Conservation (phyloP, 2,113 vertebrate species). For the Coryphaenoides rupestris region DNA sequence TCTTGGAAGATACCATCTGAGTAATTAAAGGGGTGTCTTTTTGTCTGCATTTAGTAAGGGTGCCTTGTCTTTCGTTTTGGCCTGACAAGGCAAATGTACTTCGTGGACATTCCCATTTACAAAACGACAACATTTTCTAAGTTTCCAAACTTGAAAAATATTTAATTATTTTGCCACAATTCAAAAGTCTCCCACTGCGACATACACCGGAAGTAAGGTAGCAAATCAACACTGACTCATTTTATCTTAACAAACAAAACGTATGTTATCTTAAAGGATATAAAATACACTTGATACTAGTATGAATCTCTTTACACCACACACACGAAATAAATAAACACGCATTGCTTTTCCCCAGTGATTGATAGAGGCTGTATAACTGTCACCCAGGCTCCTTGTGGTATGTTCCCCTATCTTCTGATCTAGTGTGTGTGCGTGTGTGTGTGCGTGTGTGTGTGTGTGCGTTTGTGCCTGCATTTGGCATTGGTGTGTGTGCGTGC, state of each 20-base stretch:
- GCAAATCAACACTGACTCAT: too few species aligned
- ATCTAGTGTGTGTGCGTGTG: constrained; percentile 8
- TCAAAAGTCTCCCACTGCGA: too few species aligned
- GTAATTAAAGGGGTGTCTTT: not conserved
- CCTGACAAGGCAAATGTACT: too few species aligned
- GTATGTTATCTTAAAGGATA: too few species aligned
- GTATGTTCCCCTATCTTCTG: constrained; percentile 33
- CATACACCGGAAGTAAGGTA: too few species aligned
- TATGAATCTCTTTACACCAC: too few species aligned
- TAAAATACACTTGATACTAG: too few species aligned
- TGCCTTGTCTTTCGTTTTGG: not conserved
- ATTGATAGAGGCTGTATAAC: constrained; percentile 61
- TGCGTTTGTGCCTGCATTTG: not conserved
- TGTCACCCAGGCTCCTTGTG: constrained; percentile 43
- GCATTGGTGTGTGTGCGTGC: not conserved
- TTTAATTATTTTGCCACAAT: too few species aligned
- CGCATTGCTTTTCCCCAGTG: constrained; percentile 32
- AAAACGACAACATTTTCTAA: too few species aligned
- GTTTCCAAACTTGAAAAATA: too few species aligned
- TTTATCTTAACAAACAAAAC: too few species aligned
- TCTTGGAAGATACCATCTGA: constrained; percentile 58
- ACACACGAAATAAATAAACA: constrained; percentile 33
- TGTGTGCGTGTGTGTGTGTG: constrained; percentile 4
- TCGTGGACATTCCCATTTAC: too few species aligned
- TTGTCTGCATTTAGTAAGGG: constrained; percentile 8